A percentile compares a stretch with the other conserved stretches of the same genome.
Conservation (phyloP, 2,113 vertebrate genomes). For the Anhinga rufa region DNA sequence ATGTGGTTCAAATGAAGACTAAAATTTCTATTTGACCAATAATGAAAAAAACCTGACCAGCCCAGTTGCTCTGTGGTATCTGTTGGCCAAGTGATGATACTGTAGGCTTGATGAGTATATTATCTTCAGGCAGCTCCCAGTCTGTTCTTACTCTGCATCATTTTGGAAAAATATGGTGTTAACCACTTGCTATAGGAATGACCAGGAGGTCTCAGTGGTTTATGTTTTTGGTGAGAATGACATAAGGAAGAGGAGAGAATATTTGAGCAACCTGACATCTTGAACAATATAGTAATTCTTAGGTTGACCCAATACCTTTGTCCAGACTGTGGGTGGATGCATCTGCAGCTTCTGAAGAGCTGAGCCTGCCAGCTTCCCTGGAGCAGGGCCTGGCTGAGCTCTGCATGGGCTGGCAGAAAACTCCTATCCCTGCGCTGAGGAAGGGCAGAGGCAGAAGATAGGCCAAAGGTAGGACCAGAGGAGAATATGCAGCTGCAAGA, state of each 20-base stretch:
- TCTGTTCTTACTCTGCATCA: neutral
- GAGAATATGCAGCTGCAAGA: neutral
- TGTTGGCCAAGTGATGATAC: neutral
- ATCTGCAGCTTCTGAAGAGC: neutral
- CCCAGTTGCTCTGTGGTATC: neutral
- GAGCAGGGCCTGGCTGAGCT: neutral
- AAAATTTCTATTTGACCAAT: neutral
- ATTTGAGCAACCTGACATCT: neutral
- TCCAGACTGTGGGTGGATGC: neutral
- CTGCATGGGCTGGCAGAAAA: neutral
- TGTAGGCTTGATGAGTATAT: neutral
- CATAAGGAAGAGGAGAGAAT: neutral
- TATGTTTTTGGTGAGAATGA: neutral
- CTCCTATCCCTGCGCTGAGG: neutral
- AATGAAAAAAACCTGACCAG: neutral
- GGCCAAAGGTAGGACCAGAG: neutral
- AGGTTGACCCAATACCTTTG: neutral
- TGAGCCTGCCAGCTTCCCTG: neutral
- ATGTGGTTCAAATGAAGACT: neutral
- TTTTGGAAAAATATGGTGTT: neutral
- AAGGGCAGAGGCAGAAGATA: neutral
- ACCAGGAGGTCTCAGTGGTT: neutral
- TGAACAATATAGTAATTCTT: neutral
- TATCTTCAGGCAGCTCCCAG: neutral
- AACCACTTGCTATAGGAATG: neutral